Conservation (phyloP, 1,140 invertebrate genomes). For the Belonocnema kinseyi region DNA sequence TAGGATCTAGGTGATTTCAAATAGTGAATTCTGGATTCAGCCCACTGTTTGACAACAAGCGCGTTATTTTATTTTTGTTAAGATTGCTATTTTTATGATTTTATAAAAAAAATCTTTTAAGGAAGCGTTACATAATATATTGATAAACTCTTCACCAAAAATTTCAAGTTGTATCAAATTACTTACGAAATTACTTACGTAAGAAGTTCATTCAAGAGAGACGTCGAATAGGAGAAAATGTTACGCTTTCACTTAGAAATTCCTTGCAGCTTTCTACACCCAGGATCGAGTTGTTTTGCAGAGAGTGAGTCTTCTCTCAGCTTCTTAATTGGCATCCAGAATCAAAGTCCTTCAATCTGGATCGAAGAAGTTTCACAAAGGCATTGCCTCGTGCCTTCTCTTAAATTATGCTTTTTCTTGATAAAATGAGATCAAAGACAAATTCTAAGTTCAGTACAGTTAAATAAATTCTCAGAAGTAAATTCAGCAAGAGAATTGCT, state of each 20-base stretch:
- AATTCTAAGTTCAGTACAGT: neutral
- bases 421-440: neutral
- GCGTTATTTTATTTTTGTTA: too few species aligned
- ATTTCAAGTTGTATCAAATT: too few species aligned
- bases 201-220: neutral
- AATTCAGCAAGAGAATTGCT: too few species aligned
- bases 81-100: too few species aligned
- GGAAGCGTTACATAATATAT: too few species aligned
- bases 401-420: neutral
- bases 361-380: neutral
- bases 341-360: neutral
- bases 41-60: too few species aligned
- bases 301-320: neutral
- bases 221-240: neutral
- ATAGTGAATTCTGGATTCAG: too few species aligned
- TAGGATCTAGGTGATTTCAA: too few species aligned
- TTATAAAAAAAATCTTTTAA: too few species aligned
- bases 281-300: neutral
- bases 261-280: neutral
- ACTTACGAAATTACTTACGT: too few species aligned
- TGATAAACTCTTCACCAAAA: too few species aligned
- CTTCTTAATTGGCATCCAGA: neutral
- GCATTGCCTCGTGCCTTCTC: neutral
- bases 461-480: neutral
- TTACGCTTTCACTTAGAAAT: neutral